Conservation (phyloP, 2,113 vertebrate genomes). For the Erythrocercus mccallii region DNA sequence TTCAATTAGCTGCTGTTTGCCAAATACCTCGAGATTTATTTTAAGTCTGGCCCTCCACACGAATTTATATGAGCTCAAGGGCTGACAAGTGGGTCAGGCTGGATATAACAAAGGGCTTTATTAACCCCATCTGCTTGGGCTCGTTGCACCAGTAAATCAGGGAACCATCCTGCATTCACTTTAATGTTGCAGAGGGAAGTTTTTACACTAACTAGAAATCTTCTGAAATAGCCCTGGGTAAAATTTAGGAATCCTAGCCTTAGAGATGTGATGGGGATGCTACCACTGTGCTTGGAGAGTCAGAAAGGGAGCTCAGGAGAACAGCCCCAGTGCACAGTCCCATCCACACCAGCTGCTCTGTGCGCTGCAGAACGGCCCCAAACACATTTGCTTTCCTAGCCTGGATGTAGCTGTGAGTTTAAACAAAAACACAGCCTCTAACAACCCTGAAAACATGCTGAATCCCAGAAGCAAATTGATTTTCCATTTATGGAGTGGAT, state of each 20-base stretch:
- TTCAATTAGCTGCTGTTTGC: not conserved
- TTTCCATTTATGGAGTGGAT: not conserved
- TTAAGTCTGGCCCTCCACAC: not conserved
- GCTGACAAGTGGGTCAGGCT: conserved; percentile 16
- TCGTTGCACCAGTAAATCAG: not conserved
- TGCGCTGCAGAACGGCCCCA: fast-evolving
- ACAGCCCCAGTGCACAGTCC: fast-evolving
- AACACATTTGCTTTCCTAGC: not conserved
- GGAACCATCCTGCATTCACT: not conserved
- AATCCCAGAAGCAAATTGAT: not conserved
- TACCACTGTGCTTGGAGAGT: not conserved
- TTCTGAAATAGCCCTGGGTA: fast-evolving
- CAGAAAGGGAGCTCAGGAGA: not conserved
- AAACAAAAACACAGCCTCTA: conserved; percentile 18
- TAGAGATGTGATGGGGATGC: not conserved
- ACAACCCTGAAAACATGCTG: not conserved
- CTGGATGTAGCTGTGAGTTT: not conserved
- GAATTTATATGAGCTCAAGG: conserved; percentile 13
- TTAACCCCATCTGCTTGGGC: not conserved
- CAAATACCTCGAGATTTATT: conserved; percentile 20
- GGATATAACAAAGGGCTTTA: conserved; percentile 32
- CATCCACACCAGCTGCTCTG: not conserved
- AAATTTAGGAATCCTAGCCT: fast-evolving
- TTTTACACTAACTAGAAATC: not conserved
- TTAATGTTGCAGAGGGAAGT: not conserved